Base-by-base conservation (phyloP, 2,113 vertebrate species). In the Xenopus laevis region DNA sequence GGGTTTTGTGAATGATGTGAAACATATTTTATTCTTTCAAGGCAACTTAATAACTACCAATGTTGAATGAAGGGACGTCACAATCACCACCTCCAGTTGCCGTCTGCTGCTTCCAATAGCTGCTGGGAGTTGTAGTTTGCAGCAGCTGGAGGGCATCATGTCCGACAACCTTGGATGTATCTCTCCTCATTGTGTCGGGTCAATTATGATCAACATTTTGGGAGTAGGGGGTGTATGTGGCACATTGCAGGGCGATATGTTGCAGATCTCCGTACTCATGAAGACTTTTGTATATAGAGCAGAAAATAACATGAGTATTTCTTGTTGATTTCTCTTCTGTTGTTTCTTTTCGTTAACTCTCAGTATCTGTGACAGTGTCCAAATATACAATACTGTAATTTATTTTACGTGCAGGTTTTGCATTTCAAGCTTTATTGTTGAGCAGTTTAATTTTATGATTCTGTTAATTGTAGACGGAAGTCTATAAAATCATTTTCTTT, bases 161-260 rank as follows among this genome's bases (percentile, higher is more conserved):
- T 10, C 15, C 13, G 15, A 50, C 11, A 50, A 50, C 12, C 47
- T 16, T 13, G 11, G 47, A 10, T 27, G 47, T 4, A 50, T 50
- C 4, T 15, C 11, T 50, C 13, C 47, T 12, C 7, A 55, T 76
- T 57, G 52, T 68, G 57, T 75, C 68, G 33, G 47, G 65, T 58
- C 73, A 68, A 27, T 76, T 60, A 46, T 53, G 27, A 53, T 61
- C 30, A 53, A 40, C 33, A 27, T 67, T 40, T 69, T 69, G 27
- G 44, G 47, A 62, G 67, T 47, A 10, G 21, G 68, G 53, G 66
- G 33, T 47, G 30, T n/a, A 46, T 23, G 52, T 23, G n/a, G 27
- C 62, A 15, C 55, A 70, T 77, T 77, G 74, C 74, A 70, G 74
- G 66, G 60, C 74, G 69, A 77, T 70, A 64, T 47, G 50, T 61